Base-by-base conservation (phyloP, 1,140 invertebrate species). In the Carcinoscorpius rotundicauda region DNA sequence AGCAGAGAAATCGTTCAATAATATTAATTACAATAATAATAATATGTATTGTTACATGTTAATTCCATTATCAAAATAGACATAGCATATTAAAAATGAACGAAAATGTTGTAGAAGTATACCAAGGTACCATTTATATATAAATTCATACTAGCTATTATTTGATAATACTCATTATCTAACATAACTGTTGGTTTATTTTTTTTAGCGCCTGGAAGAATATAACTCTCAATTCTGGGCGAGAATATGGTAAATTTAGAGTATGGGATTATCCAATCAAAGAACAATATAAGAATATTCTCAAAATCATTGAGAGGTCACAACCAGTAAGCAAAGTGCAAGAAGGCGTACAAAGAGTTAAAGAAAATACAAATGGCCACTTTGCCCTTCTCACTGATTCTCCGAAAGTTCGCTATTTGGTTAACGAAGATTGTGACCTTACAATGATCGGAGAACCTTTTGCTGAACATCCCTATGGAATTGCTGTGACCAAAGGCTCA, bases 251-350 rank as follows among this genome's bases (percentile, higher is more conserved):
- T 0, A 82, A 87, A 70, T 91, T 87, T 70, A 78, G 90, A 52
- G 91, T 95, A 1, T 96, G 91, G 91, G 91, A 95, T 73, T 94
- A 94, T 77, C 91, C 91, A 1, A 89, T 94, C 58, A 86, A 88
- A 69, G 89, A 93, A 75, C 88, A 92, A 75, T 94, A 91, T 71
- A 89, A 87, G 3, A 88, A 91, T 69, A 93, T 94, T 68, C 77
- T 93, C 51, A 77, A 88, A 53, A 87, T 89, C 48, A 92, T 94
- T 58, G 85, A 88, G 62, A 84, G 85, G 67, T 87, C 87, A 3
- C 83, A 83, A 71, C 85, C 87, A 0, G 85, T 92, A 0, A 73
- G 74, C 4, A 82, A 81, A 63, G 82, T 83, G 2, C 73, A 79
- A n/a, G 85, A 86, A 67, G 91, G 89, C 10, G 50, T 62, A 6